These are phyloP conservation scores for Brotogeris chrysoptera DNA, from an alignment of 2,797 vertebrate species.

Conservation along the genomic window DNA sequence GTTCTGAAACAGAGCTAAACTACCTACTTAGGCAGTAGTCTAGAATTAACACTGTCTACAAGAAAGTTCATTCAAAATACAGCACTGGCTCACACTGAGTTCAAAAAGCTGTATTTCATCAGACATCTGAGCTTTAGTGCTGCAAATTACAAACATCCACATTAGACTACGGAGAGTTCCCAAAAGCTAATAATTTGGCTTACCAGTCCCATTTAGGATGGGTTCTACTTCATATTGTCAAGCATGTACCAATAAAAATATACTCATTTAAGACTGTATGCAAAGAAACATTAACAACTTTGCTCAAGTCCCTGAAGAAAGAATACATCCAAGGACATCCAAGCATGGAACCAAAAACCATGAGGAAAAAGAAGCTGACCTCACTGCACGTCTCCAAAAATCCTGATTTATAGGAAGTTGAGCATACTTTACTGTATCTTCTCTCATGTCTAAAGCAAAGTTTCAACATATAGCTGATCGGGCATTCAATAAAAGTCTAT, in stretches of 20 bases:
- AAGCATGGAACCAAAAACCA: neutral
- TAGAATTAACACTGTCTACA: neutral
- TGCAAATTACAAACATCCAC: neutral
- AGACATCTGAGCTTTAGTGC: neutral
- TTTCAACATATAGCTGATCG: neutral
- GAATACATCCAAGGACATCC: neutral
- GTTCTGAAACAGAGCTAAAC: neutral
- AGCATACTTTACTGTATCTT: neutral
- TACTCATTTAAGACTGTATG: neutral
- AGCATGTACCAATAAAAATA: neutral
- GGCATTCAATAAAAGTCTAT: neutral
- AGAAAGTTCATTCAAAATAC: neutral
- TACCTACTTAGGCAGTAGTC: neutral
- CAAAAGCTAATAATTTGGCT: neutral
- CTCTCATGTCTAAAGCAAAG: fast-evolving
- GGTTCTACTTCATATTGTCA: neutral
- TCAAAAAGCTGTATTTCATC: neutral
- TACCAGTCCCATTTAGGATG: neutral
- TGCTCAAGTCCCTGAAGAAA: neutral
- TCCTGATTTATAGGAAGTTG: neutral
- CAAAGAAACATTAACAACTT: neutral
- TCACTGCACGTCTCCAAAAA: neutral
- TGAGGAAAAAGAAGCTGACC: neutral
- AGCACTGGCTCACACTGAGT: neutral
- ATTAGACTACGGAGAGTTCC: neutral